Conservation (phyloP, 2,888 invertebrate species). For the Falcaria lacertinaria region DNA sequence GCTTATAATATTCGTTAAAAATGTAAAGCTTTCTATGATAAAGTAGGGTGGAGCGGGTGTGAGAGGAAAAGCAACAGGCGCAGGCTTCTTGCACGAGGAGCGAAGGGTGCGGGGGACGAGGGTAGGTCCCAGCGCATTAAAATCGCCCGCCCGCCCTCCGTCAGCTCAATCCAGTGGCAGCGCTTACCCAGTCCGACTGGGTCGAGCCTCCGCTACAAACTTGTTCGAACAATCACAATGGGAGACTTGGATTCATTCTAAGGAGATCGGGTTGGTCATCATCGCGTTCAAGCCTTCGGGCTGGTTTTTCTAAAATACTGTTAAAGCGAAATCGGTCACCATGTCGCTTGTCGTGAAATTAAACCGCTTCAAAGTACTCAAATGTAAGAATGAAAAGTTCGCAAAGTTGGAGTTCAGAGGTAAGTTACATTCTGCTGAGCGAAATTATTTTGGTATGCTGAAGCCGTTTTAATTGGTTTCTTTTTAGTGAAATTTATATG, state of each 20-base stretch:
- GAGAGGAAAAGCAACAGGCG: slow-evolving; percentile 9
- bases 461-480: neutral
- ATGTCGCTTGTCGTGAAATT: slow-evolving; percentile 86
- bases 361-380: slow-evolving; percentile 84
- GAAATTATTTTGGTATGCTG: neutral
- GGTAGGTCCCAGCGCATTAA: slow-evolving; percentile 6
- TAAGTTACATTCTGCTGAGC: slow-evolving; percentile 58
- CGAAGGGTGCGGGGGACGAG: slow-evolving; percentile 55
- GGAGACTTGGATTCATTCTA: neutral
- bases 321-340: slow-evolving; percentile 15
- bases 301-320: slow-evolving; percentile 6
- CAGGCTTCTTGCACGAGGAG: slow-evolving; percentile 9
- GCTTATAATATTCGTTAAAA: neutral
- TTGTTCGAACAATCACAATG: slow-evolving; percentile 10
- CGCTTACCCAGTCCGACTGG: slow-evolving; percentile 16
- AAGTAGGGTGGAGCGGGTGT: slow-evolving; percentile 4
- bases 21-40: neutral
- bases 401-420: slow-evolving; percentile 88
- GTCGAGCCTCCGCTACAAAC: slow-evolving; percentile 15
- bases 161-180: slow-evolving; percentile 27
- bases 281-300: slow-evolving; percentile 10
- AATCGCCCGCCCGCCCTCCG: slow-evolving; percentile 35
- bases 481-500: too few relatives aligned
- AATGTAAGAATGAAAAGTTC: slow-evolving; percentile 83
- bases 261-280: neutral